phyloP scores from a whole-genome alignment of 2,113 vertebrate genomes.

The Oryzias melastigma region DNA sequence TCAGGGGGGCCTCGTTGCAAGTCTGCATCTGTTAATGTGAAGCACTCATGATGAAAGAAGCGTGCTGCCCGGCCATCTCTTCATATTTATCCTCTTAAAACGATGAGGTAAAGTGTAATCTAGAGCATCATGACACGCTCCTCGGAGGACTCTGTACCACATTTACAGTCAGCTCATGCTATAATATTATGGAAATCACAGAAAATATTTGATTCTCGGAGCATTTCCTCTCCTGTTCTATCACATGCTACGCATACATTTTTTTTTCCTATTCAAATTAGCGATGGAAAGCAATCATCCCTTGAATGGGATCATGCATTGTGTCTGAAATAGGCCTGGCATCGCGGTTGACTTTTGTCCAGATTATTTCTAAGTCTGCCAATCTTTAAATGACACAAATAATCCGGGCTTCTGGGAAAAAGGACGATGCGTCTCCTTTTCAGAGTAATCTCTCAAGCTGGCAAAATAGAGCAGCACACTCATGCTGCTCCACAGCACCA shows the following conservation, averaged over 20 bases:
- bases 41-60: conserved; percentile 51
- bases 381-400: conserved; percentile 56
- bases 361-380: conserved; percentile 55
- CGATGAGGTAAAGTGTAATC: conserved; percentile 13
- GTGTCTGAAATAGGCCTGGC: conserved; percentile 33
- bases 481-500: background rate
- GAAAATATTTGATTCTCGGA: conserved; percentile 18
- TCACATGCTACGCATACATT: background rate
- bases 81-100: conserved; percentile 25
- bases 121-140: conserved; percentile 1
- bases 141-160: background rate
- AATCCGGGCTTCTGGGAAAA: conserved; percentile 59
- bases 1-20: conserved; percentile 41
- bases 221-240: conserved; percentile 5
- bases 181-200: background rate
- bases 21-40: conserved; percentile 58
- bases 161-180: conserved; percentile 4
- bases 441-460: conserved; percentile 53
- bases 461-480: conserved; percentile 15
- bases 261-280: background rate
- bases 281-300: conserved; percentile 26
- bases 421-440: conserved; percentile 35
- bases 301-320: conserved; percentile 37
- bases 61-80: conserved; percentile 27
- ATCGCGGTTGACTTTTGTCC: conserved; percentile 24